These are phyloP conservation scores for Periparus ater DNA, from an alignment of 2,797 vertebrate genomes.

Conservation along the genomic window DNA sequence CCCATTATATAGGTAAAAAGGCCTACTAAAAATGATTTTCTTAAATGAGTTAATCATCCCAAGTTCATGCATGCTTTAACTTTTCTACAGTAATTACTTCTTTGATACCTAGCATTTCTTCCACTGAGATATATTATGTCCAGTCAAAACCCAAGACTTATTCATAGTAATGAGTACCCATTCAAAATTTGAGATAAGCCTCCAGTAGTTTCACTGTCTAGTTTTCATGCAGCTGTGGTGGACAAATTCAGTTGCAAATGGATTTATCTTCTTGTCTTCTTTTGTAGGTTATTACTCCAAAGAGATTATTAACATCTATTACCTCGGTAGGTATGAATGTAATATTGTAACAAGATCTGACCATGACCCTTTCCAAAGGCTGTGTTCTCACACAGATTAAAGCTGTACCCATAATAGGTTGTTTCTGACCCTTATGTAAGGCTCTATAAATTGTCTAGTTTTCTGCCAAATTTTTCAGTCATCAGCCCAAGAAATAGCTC, in stretches of 20 bases:
- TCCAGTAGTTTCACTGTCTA: background rate
- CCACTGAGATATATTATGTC: background rate
- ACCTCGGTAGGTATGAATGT: slow-evolving; percentile 82
- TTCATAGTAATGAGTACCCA: background rate
- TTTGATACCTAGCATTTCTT: background rate
- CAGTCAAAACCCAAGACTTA: background rate
- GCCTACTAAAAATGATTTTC: background rate
- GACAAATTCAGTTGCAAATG: background rate
- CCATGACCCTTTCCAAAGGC: background rate
- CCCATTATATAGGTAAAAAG: background rate
- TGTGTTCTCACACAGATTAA: background rate
- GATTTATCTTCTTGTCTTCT: background rate
- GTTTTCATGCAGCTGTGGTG: background rate
- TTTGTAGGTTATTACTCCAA: slow-evolving; percentile 91
- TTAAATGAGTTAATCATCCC: background rate
- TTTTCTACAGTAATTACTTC: background rate
- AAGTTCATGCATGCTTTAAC: background rate
- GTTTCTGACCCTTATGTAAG: background rate
- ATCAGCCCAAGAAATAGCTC: background rate
- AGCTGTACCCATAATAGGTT: background rate
- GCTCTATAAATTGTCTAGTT: background rate
- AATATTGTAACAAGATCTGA: background rate
- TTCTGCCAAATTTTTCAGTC: background rate
- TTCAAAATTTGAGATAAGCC: background rate
- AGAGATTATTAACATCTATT: slow-evolving; percentile 90